Conservation (phyloP, 2,113 vertebrate genomes). For the Megaceryle torquata region DNA sequence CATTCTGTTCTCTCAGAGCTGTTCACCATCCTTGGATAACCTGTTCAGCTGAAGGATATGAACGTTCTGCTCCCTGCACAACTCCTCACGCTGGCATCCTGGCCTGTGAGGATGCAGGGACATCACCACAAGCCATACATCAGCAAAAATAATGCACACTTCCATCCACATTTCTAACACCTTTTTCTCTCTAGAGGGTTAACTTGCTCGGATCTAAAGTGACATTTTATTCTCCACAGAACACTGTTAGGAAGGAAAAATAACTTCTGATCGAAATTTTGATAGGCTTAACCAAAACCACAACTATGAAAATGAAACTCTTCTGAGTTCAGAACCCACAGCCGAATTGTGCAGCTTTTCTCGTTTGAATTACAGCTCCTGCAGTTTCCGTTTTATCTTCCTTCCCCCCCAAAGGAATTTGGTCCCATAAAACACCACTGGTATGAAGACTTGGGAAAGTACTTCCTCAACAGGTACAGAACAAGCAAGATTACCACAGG, state of each 20-base stretch:
- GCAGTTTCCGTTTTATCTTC: background rate
- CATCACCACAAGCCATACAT: background rate
- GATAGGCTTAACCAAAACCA: constrained; percentile 46
- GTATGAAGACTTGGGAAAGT: background rate
- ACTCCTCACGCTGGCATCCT: fast-evolving
- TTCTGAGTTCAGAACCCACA: background rate
- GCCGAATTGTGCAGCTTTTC: background rate
- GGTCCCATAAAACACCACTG: background rate
- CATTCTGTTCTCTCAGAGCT: background rate
- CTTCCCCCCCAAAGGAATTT: background rate
- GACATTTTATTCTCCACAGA: background rate
- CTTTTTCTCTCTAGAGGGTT: background rate
- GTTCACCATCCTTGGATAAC: background rate
- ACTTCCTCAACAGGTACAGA: background rate
- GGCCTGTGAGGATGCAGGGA: background rate
- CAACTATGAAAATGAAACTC: constrained; percentile 23
- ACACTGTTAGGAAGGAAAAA: background rate
- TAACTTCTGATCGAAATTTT: constrained; percentile 11
- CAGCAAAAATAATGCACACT: background rate
- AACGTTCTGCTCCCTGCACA: background rate
- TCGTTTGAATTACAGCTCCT: background rate
- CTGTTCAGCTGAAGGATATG: fast-evolving
- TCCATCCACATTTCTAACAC: background rate
- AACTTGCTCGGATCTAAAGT: background rate
- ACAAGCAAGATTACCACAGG: background rate